Evolutionary conservation across 2,113 vertebrate species (phyloP).

Genomic region (Brachyhypopomus occidentalis): DNA sequence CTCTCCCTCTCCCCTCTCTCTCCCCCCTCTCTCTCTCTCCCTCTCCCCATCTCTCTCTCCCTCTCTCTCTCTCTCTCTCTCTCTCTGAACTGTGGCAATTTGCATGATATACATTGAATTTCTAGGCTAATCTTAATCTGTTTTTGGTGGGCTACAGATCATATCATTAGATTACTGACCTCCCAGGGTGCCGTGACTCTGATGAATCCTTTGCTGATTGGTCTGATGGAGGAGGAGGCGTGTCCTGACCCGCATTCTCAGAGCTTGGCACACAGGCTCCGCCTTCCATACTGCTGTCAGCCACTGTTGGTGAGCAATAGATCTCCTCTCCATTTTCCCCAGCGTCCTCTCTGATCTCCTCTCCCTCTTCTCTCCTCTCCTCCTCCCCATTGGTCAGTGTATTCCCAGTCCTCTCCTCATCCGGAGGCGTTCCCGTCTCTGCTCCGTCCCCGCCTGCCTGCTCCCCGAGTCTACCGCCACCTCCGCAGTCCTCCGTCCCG

Average conservation of each 20-base stretch:
- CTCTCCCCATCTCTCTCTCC: neutral
- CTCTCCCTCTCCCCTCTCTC: no score
- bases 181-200: conserved; percentile 25
- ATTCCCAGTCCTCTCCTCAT: neutral
- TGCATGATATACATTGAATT: neutral
- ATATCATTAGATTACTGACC: conserved; percentile 47
- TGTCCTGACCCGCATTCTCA: conserved; percentile 28
- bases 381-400: conserved; percentile 18
- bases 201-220: conserved; percentile 14
- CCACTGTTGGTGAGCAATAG: conserved; percentile 8
- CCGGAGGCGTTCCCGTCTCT: neutral
- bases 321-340: conserved; percentile 4
- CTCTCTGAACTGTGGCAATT: conserved; percentile 1
- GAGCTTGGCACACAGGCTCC: neutral
- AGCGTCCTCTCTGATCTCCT: neutral
- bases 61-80: neutral
- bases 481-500: neutral
- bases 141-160: conserved; percentile 14
- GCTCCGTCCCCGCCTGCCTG: conserved; percentile 9
- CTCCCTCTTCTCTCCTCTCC: conserved; percentile 21
- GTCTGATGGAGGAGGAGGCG: neutral
- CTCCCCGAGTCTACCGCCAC: no score
- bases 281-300: conserved; percentile 17
- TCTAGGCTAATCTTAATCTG: neutral
- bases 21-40: neutral